A percentile compares a stretch with the other conserved stretches of the same genome.
phyloP scores from a whole-genome alignment of 1,140 invertebrate genomes.

The Chymomyza costata region DNA sequence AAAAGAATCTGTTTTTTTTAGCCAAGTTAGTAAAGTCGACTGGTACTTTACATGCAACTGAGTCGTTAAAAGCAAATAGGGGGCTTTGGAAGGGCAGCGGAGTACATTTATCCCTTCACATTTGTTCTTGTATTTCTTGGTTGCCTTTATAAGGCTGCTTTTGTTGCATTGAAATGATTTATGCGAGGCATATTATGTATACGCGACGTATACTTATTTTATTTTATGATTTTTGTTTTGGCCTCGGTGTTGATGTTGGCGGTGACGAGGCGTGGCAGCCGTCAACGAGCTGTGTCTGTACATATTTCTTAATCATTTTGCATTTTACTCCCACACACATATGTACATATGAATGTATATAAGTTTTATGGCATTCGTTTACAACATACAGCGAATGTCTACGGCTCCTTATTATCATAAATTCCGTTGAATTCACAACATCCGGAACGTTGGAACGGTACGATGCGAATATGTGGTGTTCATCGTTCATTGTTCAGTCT shows the following conservation, averaged over 20 bases:
- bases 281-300: conserved; percentile 40
- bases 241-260: too few relatives aligned
- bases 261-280: conserved; percentile 38
- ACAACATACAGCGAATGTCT: conserved; percentile 35
- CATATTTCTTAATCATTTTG: conserved; percentile 37
- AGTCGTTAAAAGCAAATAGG: too few relatives aligned
- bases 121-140: too few relatives aligned
- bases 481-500: conserved; percentile 11
- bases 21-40: too few relatives aligned
- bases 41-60: too few relatives aligned
- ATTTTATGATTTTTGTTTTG: conserved; percentile 55
- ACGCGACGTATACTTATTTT: conserved; percentile 55
- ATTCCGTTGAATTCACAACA: conserved; percentile 42
- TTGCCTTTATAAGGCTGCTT: not conserved
- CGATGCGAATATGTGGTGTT: conserved; percentile 7
- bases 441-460: too few relatives aligned
- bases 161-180: conserved; percentile 47
- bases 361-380: conserved; percentile 6
- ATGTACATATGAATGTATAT: conserved; percentile 29
- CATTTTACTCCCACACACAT: conserved; percentile 13
- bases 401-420: conserved; percentile 60
- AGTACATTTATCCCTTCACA: too few relatives aligned
- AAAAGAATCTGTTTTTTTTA: too few relatives aligned
- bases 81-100: too few relatives aligned
- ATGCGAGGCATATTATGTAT: conserved; percentile 41